Base-by-base conservation (phyloP, 2,113 vertebrate species). In the Misgurnus mizolepis region DNA sequence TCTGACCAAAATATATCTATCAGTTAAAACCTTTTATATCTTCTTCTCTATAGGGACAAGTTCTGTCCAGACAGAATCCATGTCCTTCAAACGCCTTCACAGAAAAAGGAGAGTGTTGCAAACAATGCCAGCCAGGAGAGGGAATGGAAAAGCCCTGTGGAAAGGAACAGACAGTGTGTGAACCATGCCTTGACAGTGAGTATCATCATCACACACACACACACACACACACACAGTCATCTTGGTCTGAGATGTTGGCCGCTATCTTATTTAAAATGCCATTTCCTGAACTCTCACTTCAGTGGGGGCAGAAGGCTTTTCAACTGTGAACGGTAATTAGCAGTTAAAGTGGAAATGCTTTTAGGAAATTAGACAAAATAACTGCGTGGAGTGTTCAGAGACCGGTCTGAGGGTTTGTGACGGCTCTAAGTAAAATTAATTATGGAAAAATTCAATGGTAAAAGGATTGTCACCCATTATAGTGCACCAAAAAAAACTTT, bases 101-200 rank as follows among this genome's bases (percentile, higher is more conserved):
- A 0, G 11, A 60, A 0, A 88, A 80, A 0, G 95, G 96, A 0
- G 94, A 98, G 78, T 99, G 97, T 89, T 99, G 97, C 85, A 88
- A 67, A 80, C 86, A 93, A 86, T 99, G 97, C 86, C 94, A 88
- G 78, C 90, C 95, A 5, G 97, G 97, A 0, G 97, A 99, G 80
- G 97, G 97, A 0, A 91, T 98, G 71, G 17, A 85, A 78, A 89
- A 89, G 83, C 89, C 86, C 7, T 99, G 97, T 0, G 95, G 95
- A 74, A 85, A 14, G 78, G 92, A 91, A 68, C 96, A 99, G 92
- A 96, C 97, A 0, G 87, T 92, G 66, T 99, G 97, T 1, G 87
- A 92, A 67, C 94, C 95, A 18, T 99, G 97, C 86, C 90, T 96
- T 72, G 97, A 99, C 93, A 99, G 97, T 99, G 85, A 96, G 97